Base-by-base conservation (phyloP, 1,140 invertebrate species). In the Argopecten irradians region DNA sequence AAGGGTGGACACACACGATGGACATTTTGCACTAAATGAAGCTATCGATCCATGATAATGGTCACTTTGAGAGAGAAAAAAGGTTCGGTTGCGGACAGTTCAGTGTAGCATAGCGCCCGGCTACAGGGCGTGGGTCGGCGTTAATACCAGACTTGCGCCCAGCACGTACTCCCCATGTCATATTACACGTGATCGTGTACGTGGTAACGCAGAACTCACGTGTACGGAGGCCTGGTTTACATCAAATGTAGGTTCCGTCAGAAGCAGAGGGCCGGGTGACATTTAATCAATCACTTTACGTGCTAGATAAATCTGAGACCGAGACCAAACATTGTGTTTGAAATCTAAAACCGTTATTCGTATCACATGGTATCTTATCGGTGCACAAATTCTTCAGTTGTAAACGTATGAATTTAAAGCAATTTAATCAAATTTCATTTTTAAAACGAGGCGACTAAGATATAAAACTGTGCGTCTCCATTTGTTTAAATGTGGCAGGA, bases 1-100 rank as follows among this genome's bases (percentile, higher is more conserved):
- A n/a, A n/a, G 55, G 55, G 55, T 71, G 55, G 55, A 71, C 55
- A 71, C 22, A 71, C n/a, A 71, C 55, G 28, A 71, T 71, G 55
- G n/a, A 8, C 55, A 71, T n/a, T 71, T 71, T n/a, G 7, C 55
- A 71, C 55, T 71, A 71, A 71, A 71, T 71, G 55, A 71, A 28
- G 22, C 8, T 71, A 71, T 71, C 55, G 55, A 71, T 71, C 55
- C 55, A 28, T 11, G 22, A 11, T 71, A 71, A 71, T 28, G 55
- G 55, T 71, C 55, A 71, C 55, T 71, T 71, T 22, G 55, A 11
- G 28, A 71, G 22, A 71, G 28, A 71, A 71, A 71, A 46, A 8
- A 46, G 22, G 19, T 28, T 71, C 28, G 55, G 28, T 71, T 22
- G 22, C 2, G 55, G 55, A 71, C 16, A 5, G 55, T 71, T 71